Conservation (phyloP, 2,888 invertebrate genomes). For the Eudasyphora cyanicolor region DNA sequence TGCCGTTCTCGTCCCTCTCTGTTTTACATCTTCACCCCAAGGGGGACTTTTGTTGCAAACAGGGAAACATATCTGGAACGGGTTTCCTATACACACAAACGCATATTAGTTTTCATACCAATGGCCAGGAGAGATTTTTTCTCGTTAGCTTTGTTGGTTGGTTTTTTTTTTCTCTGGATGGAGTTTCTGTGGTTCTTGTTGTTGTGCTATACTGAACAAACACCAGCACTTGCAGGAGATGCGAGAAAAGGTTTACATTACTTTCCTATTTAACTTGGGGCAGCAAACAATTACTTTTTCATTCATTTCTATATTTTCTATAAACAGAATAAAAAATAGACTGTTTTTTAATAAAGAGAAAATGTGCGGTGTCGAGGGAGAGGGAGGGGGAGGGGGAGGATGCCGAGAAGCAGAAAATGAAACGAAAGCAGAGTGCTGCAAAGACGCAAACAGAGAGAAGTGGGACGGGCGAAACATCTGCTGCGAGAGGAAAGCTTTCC, state of each 20-base stretch:
- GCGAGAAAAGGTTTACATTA: slow-evolving; percentile 51
- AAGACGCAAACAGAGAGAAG: background rate
- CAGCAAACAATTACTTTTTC: slow-evolving; percentile 52
- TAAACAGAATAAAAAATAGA: slow-evolving; percentile 21
- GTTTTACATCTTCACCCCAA: background rate
- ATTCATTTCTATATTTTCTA: slow-evolving; percentile 36
- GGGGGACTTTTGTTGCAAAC: background rate
- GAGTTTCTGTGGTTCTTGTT: background rate
- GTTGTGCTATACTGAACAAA: slow-evolving; percentile 40
- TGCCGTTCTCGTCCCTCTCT: no score
- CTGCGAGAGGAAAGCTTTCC: background rate
- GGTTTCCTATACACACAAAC: slow-evolving; percentile 22
- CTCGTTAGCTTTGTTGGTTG: background rate
- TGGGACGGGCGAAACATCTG: background rate
- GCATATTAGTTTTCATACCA: slow-evolving; percentile 32
- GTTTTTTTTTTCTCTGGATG: background rate
- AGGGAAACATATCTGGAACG: slow-evolving; percentile 15
- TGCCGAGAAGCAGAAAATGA: no score
- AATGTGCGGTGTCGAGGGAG: background rate
- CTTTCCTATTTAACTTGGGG: slow-evolving; percentile 58
- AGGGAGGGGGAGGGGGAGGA: background rate
- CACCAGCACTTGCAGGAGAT: slow-evolving; percentile 43
- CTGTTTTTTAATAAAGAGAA: slow-evolving; percentile 28
- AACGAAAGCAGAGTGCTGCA: background rate
- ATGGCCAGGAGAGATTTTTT: background rate